Evolutionary conservation across 2,888 invertebrate genomes (phyloP).

Genomic region (Cotesia congregata): DNA sequence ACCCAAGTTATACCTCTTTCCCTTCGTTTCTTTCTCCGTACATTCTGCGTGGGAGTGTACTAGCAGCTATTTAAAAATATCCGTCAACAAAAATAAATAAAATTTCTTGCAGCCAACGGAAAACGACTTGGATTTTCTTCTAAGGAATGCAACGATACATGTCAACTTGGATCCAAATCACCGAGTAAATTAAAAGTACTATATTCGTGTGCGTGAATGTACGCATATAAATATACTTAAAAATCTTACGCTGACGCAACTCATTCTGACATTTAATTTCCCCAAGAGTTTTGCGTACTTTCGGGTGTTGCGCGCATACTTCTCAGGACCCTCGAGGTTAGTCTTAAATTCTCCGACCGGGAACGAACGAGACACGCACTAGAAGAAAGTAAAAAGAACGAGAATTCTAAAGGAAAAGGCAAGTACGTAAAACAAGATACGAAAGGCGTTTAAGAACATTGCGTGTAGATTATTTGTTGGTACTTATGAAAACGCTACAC

Average conservation of each 20-base stretch:
- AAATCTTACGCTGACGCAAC: constrained; percentile 39
- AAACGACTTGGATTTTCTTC: constrained; percentile 14
- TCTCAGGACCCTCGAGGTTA: constrained; percentile 36
- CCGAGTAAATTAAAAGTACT: constrained; percentile 47
- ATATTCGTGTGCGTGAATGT: constrained; percentile 20
- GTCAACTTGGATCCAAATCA: constrained; percentile 34
- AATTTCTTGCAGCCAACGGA: neutral
- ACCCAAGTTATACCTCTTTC: constrained; percentile 59
- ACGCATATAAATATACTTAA: constrained; percentile 19
- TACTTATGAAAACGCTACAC: neutral
- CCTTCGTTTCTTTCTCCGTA: constrained; percentile 11
- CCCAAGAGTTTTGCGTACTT: constrained; percentile 41
- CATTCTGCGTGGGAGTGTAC: constrained; percentile 54
- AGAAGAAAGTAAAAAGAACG: constrained; percentile 25
- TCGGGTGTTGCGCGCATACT: constrained; percentile 39
- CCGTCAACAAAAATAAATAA: neutral
- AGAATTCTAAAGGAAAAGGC: constrained; percentile 7
- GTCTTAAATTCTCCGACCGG: constrained; percentile 34
- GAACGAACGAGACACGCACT: constrained; percentile 26
- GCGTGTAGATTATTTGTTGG: constrained; percentile 24
- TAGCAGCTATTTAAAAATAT: constrained; percentile 42
- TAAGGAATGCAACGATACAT: constrained; percentile 7
- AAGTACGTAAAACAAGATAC: constrained; percentile 16
- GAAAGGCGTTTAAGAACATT: neutral
- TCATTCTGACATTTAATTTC: constrained; percentile 50